Percentiles rank a stretch among this genome's conserved stretches.
phyloP scores from a whole-genome alignment of 1,140 invertebrate species.

The Drosophila simulans region DNA sequence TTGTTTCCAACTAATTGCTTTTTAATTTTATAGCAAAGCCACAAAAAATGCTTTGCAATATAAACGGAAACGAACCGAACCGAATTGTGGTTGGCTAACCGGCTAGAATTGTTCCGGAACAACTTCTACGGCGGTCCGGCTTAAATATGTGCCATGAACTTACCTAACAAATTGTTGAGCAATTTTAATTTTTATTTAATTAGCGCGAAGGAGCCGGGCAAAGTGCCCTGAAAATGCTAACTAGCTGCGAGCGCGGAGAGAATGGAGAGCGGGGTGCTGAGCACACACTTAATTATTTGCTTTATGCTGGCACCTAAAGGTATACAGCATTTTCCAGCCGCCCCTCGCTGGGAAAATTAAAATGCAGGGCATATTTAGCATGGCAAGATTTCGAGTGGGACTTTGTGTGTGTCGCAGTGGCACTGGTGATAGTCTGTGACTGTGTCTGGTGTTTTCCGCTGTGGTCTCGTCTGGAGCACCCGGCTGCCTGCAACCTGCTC shows the following conservation, averaged over 20 bases:
- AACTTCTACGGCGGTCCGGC: slow-evolving; percentile 12
- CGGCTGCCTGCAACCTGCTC: slow-evolving; percentile 20
- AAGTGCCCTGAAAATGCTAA: slow-evolving; percentile 72
- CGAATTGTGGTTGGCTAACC: slow-evolving; percentile 16
- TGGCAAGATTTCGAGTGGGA: slow-evolving; percentile 71
- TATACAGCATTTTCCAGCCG: slow-evolving; percentile 37
- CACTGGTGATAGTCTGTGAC: slow-evolving; percentile 36
- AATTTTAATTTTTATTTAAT: slow-evolving; percentile 81
- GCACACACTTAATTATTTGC: slow-evolving; percentile 79
- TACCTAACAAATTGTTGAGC: slow-evolving; percentile 62
- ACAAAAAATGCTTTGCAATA: slow-evolving; percentile 31
- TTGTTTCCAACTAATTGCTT: slow-evolving; percentile 76
- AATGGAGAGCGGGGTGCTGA: slow-evolving; percentile 2
- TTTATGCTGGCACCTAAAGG: slow-evolving; percentile 78
- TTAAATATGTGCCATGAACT: slow-evolving; percentile 51
- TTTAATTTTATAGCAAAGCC: slow-evolving; percentile 73
- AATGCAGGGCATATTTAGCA: slow-evolving; percentile 79
- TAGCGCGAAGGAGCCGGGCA: slow-evolving; percentile 27
- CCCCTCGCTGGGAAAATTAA: slow-evolving; percentile 58
- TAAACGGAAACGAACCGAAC: slow-evolving; percentile 4
- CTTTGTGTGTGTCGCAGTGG: slow-evolving; percentile 50
- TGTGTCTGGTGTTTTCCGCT: slow-evolving; percentile 10
- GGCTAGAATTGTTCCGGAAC: background rate
- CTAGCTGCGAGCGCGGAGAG: slow-evolving; percentile 45
- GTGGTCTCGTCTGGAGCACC: slow-evolving; percentile 46